Percentiles rank a stretch among this genome's conserved stretches.
These are phyloP conservation scores for Liparis tanakae DNA, from an alignment of 2,797 vertebrate species.

Conservation along the genomic window DNA sequence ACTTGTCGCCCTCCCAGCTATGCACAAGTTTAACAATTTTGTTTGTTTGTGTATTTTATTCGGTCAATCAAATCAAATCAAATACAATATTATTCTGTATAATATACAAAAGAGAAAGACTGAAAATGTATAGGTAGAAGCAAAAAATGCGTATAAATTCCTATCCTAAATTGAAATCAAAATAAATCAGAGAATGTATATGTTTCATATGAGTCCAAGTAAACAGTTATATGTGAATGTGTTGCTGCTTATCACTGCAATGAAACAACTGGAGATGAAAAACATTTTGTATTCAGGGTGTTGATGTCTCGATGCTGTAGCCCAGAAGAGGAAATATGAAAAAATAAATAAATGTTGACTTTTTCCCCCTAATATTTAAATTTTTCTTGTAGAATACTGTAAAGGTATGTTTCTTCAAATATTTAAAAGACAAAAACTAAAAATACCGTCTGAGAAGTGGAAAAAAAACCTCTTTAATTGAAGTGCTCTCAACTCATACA, in stretches of 20 bases:
- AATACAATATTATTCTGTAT: too few species aligned
- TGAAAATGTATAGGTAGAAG: too few species aligned
- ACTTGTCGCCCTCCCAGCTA: neutral
- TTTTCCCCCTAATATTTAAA: neutral
- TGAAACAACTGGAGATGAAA: neutral
- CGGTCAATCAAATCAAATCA: too few species aligned
- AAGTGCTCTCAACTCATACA: neutral
- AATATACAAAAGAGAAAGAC: too few species aligned
- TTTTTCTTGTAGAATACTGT: neutral
- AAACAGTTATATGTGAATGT: neutral
- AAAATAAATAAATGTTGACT: neutral
- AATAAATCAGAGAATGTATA: too few species aligned
- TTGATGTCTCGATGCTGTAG: neutral
- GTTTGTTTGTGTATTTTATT: too few species aligned
- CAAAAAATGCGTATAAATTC: too few species aligned
- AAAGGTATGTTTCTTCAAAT: neutral
- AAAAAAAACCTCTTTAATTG: neutral
- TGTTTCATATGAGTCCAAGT: too few species aligned
- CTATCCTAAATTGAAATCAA: too few species aligned
- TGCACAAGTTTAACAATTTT: neutral
- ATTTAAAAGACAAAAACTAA: neutral
- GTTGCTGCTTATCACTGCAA: neutral
- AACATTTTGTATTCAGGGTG: slow-evolving; percentile 2
- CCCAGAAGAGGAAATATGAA: neutral
- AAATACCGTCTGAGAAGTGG: neutral